Base-by-base conservation (phyloP, 2,113 vertebrate species). In the Pao palembangensis region DNA sequence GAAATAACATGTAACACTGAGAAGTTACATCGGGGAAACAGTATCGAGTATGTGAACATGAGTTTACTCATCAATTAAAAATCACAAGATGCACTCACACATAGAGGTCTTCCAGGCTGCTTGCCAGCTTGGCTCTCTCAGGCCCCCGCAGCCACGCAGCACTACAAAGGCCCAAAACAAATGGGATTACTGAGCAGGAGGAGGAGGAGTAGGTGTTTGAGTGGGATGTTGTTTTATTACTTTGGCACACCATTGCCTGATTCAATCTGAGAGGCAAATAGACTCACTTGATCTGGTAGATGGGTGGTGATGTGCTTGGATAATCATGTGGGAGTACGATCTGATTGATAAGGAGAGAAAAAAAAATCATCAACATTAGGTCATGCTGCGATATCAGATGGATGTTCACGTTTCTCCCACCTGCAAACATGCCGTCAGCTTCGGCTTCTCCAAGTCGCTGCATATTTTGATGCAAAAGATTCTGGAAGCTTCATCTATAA, bases 251-350 rank as follows among this genome's bases (percentile, higher is more conserved):
- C 57, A 43, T 18, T 3, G 4, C 53, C 17, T 58, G 54, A 78
- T 81, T 60, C 43, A 23, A 79, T 77, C 63, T 71, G 53, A 74
- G 80, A 80, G 55, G 42, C 58, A 87, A 80, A 84, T 74, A 56
- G 54, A 83, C 94, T 93, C 92, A 99, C 97, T 98, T 98, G 64
- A 99, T 88, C 21, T 97, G 96, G 87, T 98, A 99, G 79, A 97
- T 88, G 48, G 97, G 97, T 42, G 97, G 96, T 5, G 96, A 91
- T 62, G 91, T 28, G 54, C 89, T 81, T 50, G 97, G 97, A 78
- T 99, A 99, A 78, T 95, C 94, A 59, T 86, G 80, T 0, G 94
- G 96, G 41, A 99, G 89, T 83, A 96, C 93, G 69, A 98, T 94
- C 97, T 99, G 73, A 84, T 75, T 60, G 74, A 58, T 61, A 20